Percentiles rank a stretch among this genome's conserved stretches.
Conservation (phyloP, 2,113 vertebrate genomes). For the Bubo scandiacus region DNA sequence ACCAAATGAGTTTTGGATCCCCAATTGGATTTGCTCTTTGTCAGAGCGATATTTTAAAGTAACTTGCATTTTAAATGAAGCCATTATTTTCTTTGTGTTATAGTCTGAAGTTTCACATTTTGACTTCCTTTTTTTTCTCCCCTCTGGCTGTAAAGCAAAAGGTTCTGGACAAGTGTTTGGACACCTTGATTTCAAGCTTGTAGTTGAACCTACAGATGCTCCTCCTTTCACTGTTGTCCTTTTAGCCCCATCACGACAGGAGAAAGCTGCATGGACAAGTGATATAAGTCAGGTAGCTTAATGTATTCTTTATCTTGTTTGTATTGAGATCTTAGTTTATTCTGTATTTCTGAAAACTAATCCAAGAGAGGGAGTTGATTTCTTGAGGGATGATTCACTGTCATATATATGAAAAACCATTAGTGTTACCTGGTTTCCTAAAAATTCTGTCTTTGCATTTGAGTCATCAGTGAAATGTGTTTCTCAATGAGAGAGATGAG, state of each 20-base stretch:
- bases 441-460: background rate
- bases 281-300: constrained; percentile 95
- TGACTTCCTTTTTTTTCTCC: background rate
- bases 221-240: constrained; percentile 92
- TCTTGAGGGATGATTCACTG: background rate
- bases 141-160: constrained; percentile 78
- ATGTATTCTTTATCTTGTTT: background rate
- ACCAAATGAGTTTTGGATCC: background rate
- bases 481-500: background rate
- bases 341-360: background rate
- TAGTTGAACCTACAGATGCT: constrained; percentile 87
- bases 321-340: background rate
- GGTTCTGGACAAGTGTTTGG: constrained; percentile 90
- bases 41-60: background rate
- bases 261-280: constrained; percentile 98
- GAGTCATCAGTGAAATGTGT: background rate
- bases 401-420: background rate
- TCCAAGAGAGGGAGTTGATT: background rate
- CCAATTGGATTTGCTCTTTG: background rate
- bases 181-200: constrained; percentile 96
- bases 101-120: background rate
- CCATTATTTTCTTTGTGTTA: background rate
- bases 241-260: constrained; percentile 91
- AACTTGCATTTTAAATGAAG: background rate
- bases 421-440: background rate